phyloP scores from a whole-genome alignment of 2,888 invertebrate species.

The Alviniconcha strummeri region DNA sequence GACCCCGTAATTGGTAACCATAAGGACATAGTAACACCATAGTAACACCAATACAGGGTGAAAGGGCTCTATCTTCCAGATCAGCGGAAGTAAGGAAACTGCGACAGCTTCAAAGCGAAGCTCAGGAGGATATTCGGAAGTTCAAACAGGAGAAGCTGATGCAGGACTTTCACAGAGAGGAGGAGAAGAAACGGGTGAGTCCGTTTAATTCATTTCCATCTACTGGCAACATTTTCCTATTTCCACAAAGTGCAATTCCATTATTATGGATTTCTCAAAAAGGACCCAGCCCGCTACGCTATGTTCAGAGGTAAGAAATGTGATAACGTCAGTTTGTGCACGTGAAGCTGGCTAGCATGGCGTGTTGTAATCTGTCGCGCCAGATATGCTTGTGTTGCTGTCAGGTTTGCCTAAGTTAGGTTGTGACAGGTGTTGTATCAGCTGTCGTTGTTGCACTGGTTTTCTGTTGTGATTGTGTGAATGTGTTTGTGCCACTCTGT shows the following conservation, averaged over 20 bases:
- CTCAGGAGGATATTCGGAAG: conserved; percentile 48
- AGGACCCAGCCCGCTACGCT: too few relatives aligned
- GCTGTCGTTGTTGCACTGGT: background rate
- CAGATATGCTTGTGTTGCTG: background rate
- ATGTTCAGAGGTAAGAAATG: too few relatives aligned
- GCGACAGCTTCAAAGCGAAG: conserved; percentile 40
- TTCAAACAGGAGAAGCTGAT: conserved; percentile 46
- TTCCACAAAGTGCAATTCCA: too few relatives aligned
- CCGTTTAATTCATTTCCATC: background rate
- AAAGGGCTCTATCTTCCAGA: conserved; percentile 33
- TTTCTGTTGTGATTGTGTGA: background rate
- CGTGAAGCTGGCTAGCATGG: background rate
- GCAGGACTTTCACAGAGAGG: conserved; percentile 37
- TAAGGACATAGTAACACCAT: too few relatives aligned
- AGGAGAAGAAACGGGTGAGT: conserved; percentile 46
- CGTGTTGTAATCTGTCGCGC: background rate
- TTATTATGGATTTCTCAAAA: too few relatives aligned
- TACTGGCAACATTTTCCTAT: too few relatives aligned
- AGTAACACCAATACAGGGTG: too few relatives aligned
- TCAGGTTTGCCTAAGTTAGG: background rate
- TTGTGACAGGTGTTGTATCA: background rate
- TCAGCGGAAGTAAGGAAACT: conserved; percentile 46
- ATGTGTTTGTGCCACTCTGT: background rate
- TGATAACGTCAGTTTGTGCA: background rate
- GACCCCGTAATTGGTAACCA: too few relatives aligned